Conservation (phyloP, 1,140 invertebrate species). For the Cydia amplana region DNA sequence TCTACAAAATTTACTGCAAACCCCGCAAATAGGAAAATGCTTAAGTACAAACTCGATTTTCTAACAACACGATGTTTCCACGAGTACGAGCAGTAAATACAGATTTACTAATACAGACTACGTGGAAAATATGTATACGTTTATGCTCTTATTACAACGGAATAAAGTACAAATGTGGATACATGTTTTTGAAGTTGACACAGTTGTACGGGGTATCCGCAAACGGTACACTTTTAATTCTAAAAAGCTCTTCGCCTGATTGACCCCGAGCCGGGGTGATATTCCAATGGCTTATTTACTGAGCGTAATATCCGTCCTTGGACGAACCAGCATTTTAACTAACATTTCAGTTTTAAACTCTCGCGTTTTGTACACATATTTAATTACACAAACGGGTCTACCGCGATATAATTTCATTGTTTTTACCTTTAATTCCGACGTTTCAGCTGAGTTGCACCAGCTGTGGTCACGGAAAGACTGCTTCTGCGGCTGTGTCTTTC, state of each 20-base stretch:
- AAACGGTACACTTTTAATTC: constrained; percentile 64
- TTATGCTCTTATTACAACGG: neutral
- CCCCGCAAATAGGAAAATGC: neutral
- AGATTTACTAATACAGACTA: constrained; percentile 42
- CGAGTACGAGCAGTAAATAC: constrained; percentile 58
- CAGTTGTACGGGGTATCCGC: constrained; percentile 41
- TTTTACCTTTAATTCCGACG: too few species aligned
- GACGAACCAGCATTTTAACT: neutral
- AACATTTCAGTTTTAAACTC: too few species aligned
- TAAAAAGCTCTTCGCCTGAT: constrained; percentile 65
- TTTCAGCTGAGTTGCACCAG: too few species aligned
- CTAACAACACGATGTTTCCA: constrained; percentile 41
- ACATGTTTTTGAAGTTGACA: constrained; percentile 28
- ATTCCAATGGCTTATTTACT: neutral
- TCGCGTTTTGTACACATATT: too few species aligned
- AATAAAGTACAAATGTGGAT: neutral
- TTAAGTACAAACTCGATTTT: constrained; percentile 19
- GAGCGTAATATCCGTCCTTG: neutral
- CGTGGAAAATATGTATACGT: neutral
- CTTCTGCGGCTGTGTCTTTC: too few species aligned
- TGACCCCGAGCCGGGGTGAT: constrained; percentile 40
- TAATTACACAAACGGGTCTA: too few species aligned
- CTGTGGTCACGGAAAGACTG: too few species aligned
- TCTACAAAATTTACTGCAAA: neutral
- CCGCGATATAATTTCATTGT: too few species aligned